A percentile compares a stretch with the other conserved stretches of the same genome.
phyloP scores from a whole-genome alignment of 2,888 invertebrate genomes.

The Andrena praecox region DNA sequence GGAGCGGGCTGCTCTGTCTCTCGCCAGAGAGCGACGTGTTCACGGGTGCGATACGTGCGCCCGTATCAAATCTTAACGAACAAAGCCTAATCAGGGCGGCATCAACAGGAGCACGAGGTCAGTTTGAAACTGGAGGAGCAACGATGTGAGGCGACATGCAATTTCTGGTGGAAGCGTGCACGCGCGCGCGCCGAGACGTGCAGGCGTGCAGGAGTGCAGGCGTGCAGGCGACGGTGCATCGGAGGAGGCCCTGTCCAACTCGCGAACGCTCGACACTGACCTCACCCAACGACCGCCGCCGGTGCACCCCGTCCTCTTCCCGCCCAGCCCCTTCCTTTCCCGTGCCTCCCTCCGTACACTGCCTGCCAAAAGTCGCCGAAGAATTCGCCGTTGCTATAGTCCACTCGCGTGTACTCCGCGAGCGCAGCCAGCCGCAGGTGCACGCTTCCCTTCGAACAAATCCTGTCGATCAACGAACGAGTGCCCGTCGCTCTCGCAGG shows the following conservation, averaged over 20 bases:
- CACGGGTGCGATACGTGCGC: background rate
- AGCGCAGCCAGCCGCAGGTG: constrained; percentile 62
- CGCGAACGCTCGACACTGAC: constrained; percentile 84
- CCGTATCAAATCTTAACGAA: too few relatives aligned
- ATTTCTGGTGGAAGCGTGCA: constrained; percentile 30
- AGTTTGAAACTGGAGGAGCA: constrained; percentile 7
- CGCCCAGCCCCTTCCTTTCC: constrained; percentile 41
- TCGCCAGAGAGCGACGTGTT: background rate
- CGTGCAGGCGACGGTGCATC: constrained; percentile 66
- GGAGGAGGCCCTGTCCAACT: constrained; percentile 83
- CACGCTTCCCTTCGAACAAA: constrained; percentile 9
- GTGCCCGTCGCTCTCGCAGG: background rate
- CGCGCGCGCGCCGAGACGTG: constrained; percentile 36
- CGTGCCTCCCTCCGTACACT: constrained; percentile 78
- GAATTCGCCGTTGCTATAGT: constrained; percentile 78
- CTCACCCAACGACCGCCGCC: constrained; percentile 83
- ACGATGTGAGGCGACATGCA: constrained; percentile 26
- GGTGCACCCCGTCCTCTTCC: constrained; percentile 52
- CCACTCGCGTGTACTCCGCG: constrained; percentile 61
- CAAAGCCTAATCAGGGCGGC: background rate
- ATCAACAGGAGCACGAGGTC: background rate
- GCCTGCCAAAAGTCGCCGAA: constrained; percentile 82
- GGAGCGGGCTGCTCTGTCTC: too few relatives aligned
- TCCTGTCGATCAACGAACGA: constrained; percentile 8
- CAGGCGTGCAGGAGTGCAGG: constrained; percentile 66